A percentile compares a stretch with the other conserved stretches of the same genome.
These are phyloP conservation scores for Pipistrellus pygmaeus DNA, from an alignment of 2,797 vertebrate species.

Conservation along the genomic window DNA sequence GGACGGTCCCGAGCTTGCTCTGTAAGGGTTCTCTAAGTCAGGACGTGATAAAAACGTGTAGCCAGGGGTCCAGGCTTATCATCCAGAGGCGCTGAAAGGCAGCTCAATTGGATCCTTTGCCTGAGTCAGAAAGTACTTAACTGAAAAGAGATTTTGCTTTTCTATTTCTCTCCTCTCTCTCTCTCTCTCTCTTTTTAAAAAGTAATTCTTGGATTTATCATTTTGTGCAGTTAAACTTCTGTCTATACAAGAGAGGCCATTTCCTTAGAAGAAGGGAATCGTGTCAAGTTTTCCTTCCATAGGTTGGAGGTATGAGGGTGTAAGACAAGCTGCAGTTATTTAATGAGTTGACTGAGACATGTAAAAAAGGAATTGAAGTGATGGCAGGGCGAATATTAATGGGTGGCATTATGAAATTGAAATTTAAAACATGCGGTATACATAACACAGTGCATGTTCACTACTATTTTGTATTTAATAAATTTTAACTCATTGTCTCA, in stretches of 20 bases:
- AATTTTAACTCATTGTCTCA: conserved; percentile 64
- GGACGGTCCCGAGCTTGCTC: conserved; percentile 52
- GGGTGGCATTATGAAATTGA: conserved; percentile 20
- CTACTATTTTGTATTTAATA: conserved; percentile 45
- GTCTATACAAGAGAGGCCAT: conserved; percentile 18
- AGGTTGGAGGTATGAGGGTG: not conserved
- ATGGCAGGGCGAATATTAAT: not conserved
- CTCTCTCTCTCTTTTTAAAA: conserved; percentile 9
- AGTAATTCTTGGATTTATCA: conserved; percentile 28
- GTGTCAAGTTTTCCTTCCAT: not conserved
- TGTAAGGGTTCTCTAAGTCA: conserved; percentile 71
- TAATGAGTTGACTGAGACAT: conserved; percentile 39
- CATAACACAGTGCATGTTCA: not conserved
- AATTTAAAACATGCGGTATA: conserved; percentile 30
- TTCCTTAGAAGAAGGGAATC: conserved; percentile 61
- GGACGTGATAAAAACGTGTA: conserved; percentile 86
- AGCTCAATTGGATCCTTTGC: conserved; percentile 77
- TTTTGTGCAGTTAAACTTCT: conserved; percentile 29
- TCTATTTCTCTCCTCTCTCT: not conserved
- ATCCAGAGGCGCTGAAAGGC: conserved; percentile 85
- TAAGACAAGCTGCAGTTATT: not conserved
- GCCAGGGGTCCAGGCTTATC: conserved; percentile 85
- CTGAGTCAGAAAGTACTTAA: conserved; percentile 57
- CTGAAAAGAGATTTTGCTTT: conserved; percentile 58
- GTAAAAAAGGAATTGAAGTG: not conserved